Evolutionary conservation across 1,140 invertebrate genomes (phyloP).

Genomic region (Plectrocnemia conspersa): DNA sequence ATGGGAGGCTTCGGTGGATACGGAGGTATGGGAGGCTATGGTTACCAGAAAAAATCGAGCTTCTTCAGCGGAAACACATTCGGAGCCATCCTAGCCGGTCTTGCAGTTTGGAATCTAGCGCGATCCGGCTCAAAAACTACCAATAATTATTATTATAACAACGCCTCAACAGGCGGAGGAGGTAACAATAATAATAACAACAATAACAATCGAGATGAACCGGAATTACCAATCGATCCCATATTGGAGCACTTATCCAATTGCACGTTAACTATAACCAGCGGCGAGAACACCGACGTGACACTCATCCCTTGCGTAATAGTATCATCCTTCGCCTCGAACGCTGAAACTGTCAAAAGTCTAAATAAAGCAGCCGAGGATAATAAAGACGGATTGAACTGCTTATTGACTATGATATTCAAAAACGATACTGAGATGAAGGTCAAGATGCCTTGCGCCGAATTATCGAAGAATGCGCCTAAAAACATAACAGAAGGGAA

Average conservation of each 20-base stretch:
- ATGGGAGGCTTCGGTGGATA: conserved; percentile 10
- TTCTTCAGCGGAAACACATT: conserved; percentile 36
- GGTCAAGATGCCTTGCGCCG: conserved; percentile 49
- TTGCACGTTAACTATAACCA: conserved; percentile 47
- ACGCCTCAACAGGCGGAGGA: conserved; percentile 43
- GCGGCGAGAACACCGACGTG: conserved; percentile 43
- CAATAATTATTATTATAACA: conserved; percentile 41
- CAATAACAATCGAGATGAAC: too few species aligned
- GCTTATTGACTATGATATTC: conserved; percentile 45
- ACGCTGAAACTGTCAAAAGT: conserved; percentile 42
- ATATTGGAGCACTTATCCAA: conserved; percentile 47
- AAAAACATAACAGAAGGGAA: conserved; percentile 11
- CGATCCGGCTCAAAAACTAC: conserved; percentile 40
- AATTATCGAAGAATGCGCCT: conserved; percentile 35
- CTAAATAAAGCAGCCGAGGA: conserved; percentile 36
- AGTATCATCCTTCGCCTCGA: conserved; percentile 48
- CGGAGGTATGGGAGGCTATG: conserved; percentile 19
- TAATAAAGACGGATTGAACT: conserved; percentile 37
- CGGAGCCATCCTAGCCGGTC: conserved; percentile 47
- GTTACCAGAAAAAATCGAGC: conserved; percentile 28
- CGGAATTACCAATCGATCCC: too few species aligned
- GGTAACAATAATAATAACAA: background rate
- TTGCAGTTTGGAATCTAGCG: conserved; percentile 50
- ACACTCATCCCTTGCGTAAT: conserved; percentile 49
- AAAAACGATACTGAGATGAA: conserved; percentile 45